Conservation (phyloP, 2,113 vertebrate species). For the Thalassarche chlororhynchos region DNA sequence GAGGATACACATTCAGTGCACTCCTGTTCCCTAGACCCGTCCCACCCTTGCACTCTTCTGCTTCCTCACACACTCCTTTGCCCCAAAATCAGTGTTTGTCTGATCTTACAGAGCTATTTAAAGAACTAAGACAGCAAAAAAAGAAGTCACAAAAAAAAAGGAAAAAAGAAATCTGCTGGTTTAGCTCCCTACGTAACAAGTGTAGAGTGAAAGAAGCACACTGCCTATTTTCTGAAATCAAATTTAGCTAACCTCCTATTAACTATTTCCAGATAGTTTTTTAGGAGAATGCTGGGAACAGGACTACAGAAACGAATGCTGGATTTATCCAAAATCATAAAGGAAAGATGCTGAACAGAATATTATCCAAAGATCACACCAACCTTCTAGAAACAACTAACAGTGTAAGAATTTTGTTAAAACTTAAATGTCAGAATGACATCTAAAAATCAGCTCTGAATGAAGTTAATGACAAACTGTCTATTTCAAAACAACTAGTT, state of each 20-base stretch:
- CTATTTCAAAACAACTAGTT: not conserved
- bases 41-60: not conserved
- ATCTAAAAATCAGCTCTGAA: not conserved
- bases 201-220: not conserved
- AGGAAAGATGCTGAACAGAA: not conserved
- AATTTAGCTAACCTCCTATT: not conserved
- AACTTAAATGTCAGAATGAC: not conserved
- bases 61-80: not conserved
- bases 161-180: not conserved
- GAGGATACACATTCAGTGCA: not conserved
- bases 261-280: not conserved
- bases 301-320: not conserved
- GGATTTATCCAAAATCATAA: not conserved
- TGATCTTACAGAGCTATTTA: not conserved
- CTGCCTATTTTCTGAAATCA: not conserved
- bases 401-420: not conserved
- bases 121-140: not conserved
- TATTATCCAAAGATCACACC: not conserved
- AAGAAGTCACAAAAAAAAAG: not conserved
- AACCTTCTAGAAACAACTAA: not conserved
- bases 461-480: not conserved
- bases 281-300: not conserved
- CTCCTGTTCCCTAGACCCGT: not conserved
- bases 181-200: not conserved
- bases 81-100: not conserved